Evolutionary conservation across 2,797 vertebrate species (phyloP), one percentile per base, ranked within the genome.

Genomic region (Zonotrichia albicollis): DNA sequence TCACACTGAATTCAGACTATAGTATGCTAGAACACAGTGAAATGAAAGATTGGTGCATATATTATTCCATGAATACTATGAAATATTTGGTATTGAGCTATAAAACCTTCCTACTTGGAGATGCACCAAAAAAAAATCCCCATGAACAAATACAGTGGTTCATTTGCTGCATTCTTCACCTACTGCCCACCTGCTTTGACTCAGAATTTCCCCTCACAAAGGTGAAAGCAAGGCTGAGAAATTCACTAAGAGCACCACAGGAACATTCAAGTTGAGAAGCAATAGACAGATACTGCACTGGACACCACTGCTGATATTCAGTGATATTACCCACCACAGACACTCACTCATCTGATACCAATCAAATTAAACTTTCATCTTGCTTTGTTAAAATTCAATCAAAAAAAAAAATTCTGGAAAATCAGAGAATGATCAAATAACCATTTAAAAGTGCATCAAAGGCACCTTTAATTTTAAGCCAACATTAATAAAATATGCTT

Each of bases 401-500:
- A 3, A 26, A 58, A 67, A 75, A 67, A 75, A 36, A 26, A 38
- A 38, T 38, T 38, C 36, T 38, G 36, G 36, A 38, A 38, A 38
- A 38, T 38, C 36, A 38, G 20, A 21, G 5, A 9, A 48, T 2
- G 1, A 23, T 12, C 62, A 81, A 75, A 40, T 15, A 75, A 40
- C 7, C 29, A 36, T 8, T 8, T 9, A 17, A 15, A 71, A 83
- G 13, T 0, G 0, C 46, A 84, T 27, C 18, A 58, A 34, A 64
- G 15, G 17, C 51, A 72, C 11, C 29, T 43, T 64, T 10, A 30
- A n/a, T 21, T 79, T 40, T 2, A 72, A 53, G 29, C 5, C 36
- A 30, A 32, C 2, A 0, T 16, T n/a, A 53, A n/a, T 14, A 48
- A 86, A 42, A 46, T 6, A 62, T 1, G n/a, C 4, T 4, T 3